Conservation (phyloP, 1,140 invertebrate genomes). For the Thalassaphorura encarpata region DNA sequence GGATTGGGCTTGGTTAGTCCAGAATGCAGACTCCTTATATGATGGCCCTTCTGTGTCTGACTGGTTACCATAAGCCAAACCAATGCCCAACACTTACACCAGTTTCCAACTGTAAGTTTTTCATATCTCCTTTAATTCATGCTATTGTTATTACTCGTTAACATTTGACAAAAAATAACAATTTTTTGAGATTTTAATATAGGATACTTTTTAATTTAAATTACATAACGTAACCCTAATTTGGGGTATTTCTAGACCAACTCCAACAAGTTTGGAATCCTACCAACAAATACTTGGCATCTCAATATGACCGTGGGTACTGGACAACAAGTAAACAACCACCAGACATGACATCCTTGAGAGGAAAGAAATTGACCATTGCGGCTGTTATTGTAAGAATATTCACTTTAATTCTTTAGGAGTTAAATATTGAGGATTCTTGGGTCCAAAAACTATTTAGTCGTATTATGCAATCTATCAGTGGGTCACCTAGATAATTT, state of each 20-base stretch:
- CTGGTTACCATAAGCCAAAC: conserved; percentile 14
- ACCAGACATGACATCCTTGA: conserved; percentile 11
- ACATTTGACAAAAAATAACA: too few species aligned
- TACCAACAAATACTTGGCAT: conserved; percentile 24
- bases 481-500: too few species aligned
- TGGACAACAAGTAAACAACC: conserved; percentile 14
- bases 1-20: neutral
- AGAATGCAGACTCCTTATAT: conserved; percentile 21
- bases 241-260: conserved; percentile 21
- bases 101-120: conserved; percentile 24
- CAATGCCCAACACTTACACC: conserved; percentile 15
- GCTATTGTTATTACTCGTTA: too few species aligned
- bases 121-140: neutral
- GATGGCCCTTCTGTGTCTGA: conserved; percentile 25
- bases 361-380: conserved; percentile 17
- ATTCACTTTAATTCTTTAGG: neutral
- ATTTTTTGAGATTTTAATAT: neutral
- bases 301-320: conserved; percentile 17
- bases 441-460: too few species aligned
- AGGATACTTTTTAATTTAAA: neutral
- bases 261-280: conserved; percentile 31
- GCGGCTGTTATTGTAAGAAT: conserved; percentile 22
- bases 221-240: neutral
- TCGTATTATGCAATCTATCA: too few species aligned
- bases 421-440: too few species aligned